Percentiles rank a stretch among this genome's conserved stretches.
These are phyloP conservation scores for Thunnus maccoyii DNA, from an alignment of 2,113 vertebrate genomes.

Conservation along the genomic window DNA sequence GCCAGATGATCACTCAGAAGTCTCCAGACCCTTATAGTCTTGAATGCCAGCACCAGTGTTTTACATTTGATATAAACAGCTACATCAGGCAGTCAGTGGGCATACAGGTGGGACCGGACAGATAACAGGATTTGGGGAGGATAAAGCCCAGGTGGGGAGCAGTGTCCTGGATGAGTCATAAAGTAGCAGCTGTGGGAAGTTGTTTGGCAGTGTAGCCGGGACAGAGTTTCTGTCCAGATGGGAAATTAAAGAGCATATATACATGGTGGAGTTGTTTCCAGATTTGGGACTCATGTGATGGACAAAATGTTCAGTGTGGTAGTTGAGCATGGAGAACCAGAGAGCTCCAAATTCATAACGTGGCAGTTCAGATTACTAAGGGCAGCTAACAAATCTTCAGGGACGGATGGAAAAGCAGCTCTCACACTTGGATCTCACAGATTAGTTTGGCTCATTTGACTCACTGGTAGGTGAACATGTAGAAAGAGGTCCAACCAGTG, in stretches of 20 bases:
- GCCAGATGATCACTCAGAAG: background rate
- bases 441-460: background rate
- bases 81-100: background rate
- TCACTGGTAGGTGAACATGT: background rate
- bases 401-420: background rate
- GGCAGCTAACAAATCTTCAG: background rate
- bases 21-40: background rate
- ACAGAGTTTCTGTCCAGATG: conserved; percentile 21
- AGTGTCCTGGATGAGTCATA: background rate
- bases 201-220: background rate
- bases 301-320: background rate
- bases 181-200: background rate
- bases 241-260: background rate
- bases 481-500: background rate
- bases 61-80: background rate
- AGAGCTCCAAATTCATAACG: background rate
- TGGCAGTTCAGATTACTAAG: no score
- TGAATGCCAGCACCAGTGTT: background rate
- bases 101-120: background rate
- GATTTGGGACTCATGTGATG: background rate
- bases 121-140: background rate
- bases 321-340: background rate
- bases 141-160: background rate
- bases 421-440: background rate
- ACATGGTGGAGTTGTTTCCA: no score